phyloP scores from a whole-genome alignment of 2,888 invertebrate species.

The Eutolmus rufibarbis region DNA sequence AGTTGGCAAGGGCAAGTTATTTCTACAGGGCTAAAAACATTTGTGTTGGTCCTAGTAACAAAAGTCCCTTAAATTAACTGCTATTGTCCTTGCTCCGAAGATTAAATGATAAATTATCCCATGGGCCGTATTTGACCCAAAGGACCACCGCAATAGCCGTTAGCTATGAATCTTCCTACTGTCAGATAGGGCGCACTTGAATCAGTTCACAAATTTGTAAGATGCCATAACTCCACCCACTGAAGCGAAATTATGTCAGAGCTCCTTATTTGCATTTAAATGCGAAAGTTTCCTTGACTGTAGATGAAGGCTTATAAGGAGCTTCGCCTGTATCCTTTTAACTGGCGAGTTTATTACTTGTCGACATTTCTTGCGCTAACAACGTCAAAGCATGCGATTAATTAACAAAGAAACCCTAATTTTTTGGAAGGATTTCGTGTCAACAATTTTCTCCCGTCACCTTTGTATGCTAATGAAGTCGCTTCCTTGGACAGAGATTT shows the following conservation, averaged over 20 bases:
- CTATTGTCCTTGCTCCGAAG: neutral
- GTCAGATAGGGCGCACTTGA: neutral
- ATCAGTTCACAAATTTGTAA: neutral
- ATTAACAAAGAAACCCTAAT: neutral
- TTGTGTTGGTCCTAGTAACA: neutral
- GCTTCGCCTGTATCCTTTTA: neutral
- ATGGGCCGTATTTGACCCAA: neutral
- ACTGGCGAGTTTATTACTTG: neutral
- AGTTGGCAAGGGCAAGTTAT: too few species aligned
- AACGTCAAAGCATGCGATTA: conserved; percentile 6
- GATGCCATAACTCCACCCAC: neutral
- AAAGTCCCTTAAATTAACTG: neutral
- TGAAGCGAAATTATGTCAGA: neutral
- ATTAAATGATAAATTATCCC: neutral
- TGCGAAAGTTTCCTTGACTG: neutral
- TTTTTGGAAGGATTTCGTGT: conserved; percentile 2
- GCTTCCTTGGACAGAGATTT: neutral
- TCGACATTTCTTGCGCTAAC: neutral
- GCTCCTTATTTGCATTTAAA: neutral
- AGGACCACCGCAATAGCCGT: neutral
- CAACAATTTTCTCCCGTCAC: neutral
- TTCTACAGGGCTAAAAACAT: neutral
- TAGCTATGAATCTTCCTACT: neutral
- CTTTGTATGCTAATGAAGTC: conserved; percentile 16
- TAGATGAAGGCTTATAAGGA: neutral